These are phyloP conservation scores for Karalla daura DNA, from an alignment of 2,797 vertebrate genomes.

Conservation along the genomic window DNA sequence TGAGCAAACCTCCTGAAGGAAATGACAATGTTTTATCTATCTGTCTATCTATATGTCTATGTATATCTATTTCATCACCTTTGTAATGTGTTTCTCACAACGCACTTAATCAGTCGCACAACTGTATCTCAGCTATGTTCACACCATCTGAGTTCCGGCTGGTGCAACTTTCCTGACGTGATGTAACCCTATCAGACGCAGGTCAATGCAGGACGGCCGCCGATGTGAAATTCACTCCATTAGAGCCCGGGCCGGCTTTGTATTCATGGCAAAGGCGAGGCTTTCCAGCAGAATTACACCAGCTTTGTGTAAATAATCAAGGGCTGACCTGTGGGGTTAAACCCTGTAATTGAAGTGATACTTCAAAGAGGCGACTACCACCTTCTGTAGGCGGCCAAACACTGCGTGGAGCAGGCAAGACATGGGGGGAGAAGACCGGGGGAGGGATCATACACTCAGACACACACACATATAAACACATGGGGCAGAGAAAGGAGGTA, in stretches of 20 bases:
- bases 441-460: conserved; percentile 14
- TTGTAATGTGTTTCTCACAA: background rate
- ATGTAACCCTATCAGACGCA: conserved; percentile 91
- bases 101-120: background rate
- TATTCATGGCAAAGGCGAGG: conserved; percentile 89
- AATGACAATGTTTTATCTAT: no score
- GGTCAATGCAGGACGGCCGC: conserved; percentile 88
- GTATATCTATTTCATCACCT: no score
- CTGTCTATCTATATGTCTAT: no score
- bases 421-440: conserved; percentile 54
- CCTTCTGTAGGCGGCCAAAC: conserved; percentile 85
- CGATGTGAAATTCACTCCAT: conserved; percentile 89
- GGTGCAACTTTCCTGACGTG: conserved; percentile 78
- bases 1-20: no score
- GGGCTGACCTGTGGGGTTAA: conserved; percentile 97
- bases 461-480: conserved; percentile 36
- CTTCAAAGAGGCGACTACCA: conserved; percentile 97
- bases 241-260: conserved; percentile 85
- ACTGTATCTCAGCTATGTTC: conserved; percentile 23
- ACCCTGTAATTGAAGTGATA: conserved; percentile 99
- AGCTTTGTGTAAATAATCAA: conserved; percentile 99
- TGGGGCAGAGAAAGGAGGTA: conserved; percentile 64
- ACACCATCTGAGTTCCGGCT: conserved; percentile 35
- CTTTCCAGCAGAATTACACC: conserved; percentile 94
- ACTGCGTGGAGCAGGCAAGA: conserved; percentile 69